A percentile compares a stretch with the other conserved stretches of the same genome.
Evolutionary conservation across 2,113 vertebrate species (phyloP).

Genomic region (Perca flavescens): DNA sequence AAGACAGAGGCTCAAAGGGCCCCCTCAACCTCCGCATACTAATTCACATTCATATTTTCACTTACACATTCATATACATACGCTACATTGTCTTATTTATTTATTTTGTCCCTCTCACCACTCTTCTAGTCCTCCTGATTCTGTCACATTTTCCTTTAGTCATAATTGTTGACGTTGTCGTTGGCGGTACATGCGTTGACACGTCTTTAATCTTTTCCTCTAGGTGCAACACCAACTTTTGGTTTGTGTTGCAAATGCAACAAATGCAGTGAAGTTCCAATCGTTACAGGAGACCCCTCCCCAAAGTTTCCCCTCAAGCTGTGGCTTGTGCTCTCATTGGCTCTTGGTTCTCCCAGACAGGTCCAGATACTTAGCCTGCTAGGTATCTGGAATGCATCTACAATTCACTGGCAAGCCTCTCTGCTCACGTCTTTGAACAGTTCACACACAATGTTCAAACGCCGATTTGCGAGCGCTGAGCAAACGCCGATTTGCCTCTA

Average conservation of each 20-base stretch:
- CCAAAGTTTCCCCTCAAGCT: neutral
- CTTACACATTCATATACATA: neutral
- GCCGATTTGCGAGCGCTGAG: neutral
- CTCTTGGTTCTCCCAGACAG: neutral
- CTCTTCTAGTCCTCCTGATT: neutral
- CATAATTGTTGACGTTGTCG: no score
- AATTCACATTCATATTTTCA: conserved; percentile 33
- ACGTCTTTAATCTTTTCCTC: no score
- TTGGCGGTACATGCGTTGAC: no score
- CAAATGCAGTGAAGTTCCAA: no score
- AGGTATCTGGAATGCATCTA: neutral
- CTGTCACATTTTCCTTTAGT: neutral
- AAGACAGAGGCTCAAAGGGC: conserved; percentile 39
- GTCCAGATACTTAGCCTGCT: no score
- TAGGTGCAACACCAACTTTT: no score
- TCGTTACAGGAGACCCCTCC: neutral
- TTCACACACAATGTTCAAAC: neutral
- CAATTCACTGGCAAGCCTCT: neutral
- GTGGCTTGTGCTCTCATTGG: neutral
- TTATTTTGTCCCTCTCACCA: neutral
- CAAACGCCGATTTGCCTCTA: no score
- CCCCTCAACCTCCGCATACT: conserved; percentile 34
- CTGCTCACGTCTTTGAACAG: neutral
- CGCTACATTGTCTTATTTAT: neutral
- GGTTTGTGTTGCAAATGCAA: neutral